Evolutionary conservation across 2,888 invertebrate genomes (phyloP).

Genomic region (Leucophora obtusa): DNA sequence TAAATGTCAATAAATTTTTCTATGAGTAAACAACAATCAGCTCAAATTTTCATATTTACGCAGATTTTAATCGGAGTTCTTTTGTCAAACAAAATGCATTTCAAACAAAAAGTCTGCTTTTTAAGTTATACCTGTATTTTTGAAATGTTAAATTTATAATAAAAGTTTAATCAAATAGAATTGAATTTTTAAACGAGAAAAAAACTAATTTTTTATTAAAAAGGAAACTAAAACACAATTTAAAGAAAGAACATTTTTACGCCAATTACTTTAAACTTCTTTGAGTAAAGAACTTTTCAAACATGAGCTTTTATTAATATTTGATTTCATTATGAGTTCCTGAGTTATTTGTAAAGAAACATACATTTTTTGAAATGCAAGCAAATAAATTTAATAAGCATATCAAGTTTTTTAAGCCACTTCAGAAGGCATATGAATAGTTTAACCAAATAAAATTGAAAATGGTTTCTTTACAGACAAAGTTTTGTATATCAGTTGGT

Average conservation of each 20-base stretch:
- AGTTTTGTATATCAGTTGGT: not conserved
- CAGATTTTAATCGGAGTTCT: too few species aligned
- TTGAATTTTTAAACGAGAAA: too few species aligned
- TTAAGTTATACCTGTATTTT: not conserved
- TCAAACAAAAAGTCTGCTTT: not conserved
- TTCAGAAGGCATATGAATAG: constrained; percentile 22
- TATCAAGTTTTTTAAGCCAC: constrained; percentile 51
- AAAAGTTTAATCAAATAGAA: too few species aligned
- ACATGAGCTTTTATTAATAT: not conserved
- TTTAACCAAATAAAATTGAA: constrained; percentile 43
- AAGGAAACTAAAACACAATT: too few species aligned
- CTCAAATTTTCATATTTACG: too few species aligned
- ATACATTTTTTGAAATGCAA: constrained; percentile 31
- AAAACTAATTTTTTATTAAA: too few species aligned
- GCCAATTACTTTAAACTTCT: too few species aligned
- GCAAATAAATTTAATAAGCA: constrained; percentile 45
- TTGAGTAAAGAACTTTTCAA: too few species aligned
- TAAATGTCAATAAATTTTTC: too few species aligned
- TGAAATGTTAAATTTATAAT: not conserved
- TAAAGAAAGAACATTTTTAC: too few species aligned
- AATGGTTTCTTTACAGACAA: constrained; percentile 58
- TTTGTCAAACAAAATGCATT: not conserved
- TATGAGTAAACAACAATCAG: too few species aligned
- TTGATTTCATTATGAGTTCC: constrained; percentile 1
- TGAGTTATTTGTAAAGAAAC: constrained; percentile 49